Conservation (phyloP, 2,888 invertebrate genomes). For the Meghimatium bilineatum region DNA sequence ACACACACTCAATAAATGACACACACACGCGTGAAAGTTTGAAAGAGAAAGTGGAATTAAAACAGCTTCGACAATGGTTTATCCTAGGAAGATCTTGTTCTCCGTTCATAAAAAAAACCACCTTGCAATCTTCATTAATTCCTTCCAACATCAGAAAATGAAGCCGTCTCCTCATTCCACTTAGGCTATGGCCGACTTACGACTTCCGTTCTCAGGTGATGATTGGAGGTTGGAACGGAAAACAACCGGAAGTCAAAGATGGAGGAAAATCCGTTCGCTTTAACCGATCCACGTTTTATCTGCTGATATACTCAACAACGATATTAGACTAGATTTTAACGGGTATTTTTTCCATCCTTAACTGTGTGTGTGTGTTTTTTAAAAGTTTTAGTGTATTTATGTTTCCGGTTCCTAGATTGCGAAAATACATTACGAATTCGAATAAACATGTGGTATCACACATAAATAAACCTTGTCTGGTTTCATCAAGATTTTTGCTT, state of each 20-base stretch:
- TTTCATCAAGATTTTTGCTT: background rate
- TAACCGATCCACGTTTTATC: background rate
- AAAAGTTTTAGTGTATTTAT: background rate
- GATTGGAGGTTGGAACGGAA: background rate
- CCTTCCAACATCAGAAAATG: background rate
- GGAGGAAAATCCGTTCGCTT: slow-evolving; percentile 16
- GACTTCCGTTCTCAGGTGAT: slow-evolving; percentile 12
- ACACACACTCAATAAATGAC: too few relatives aligned
- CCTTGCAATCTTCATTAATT: background rate
- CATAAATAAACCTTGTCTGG: background rate
- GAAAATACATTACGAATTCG: background rate
- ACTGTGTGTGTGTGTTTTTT: too few relatives aligned
- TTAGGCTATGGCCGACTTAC: slow-evolving; percentile 7
- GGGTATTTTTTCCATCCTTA: background rate
- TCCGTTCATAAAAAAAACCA: background rate
- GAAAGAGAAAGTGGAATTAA: too few relatives aligned
- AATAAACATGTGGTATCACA: background rate
- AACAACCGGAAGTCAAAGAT: slow-evolving; percentile 4
- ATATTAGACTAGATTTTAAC: background rate
- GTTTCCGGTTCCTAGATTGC: background rate
- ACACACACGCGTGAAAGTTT: too few relatives aligned
- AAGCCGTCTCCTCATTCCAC: background rate
- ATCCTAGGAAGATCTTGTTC: background rate
- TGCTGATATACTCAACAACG: background rate
- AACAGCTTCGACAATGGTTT: background rate